Evolutionary conservation across 2,113 vertebrate species (phyloP), one percentile per base, ranked within the genome.

Genomic region (Myanophis thanlyinensis): DNA sequence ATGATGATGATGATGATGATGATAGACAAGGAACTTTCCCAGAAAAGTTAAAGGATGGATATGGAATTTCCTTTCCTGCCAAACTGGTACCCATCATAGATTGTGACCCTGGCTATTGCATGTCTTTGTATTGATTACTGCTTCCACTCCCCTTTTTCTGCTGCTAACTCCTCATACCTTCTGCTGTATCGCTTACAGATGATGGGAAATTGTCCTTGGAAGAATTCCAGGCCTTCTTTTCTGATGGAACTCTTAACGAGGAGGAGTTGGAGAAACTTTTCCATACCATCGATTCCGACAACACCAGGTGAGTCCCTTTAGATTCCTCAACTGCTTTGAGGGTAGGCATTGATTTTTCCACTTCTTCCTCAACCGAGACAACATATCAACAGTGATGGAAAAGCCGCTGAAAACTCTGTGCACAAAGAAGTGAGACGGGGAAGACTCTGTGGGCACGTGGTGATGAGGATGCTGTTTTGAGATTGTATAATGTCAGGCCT

Each of bases 161-260:
- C 62, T 35, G 30, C 1, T 40, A 35, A 73, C 62, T 56, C 44
- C 15, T 67, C 86, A 93, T 20, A 30, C 53, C 51, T 56, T 93
- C 51, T 85, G 85, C 56, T 87, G 67, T 51, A 13, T 56, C 54
- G 84, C 53, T 56, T 93, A 86, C 97, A 99, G 99, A 99, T 95
- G 99, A 99, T 0, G 99, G 99, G 86, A 99, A 99, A 95, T 97
- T 99, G 95, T 99, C 99, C 90, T 96, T 99, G 97, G 99, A 99
- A 94, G 99, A 99, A 93, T 99, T 99, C 97, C 99, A 99, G 97
- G 98, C 99, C 25, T 99, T 99, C 97, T 99, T 99, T 96, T 98
- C 99, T 0, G 99, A 99, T 1, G 99, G 99, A 0, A 98, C 98
- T 1, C 98, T 99, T 95, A 98, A 98, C 0, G 99, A 99, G 95